Evolutionary conservation across 2,113 vertebrate genomes (phyloP).

Genomic region (Ammospiza nelsoni): DNA sequence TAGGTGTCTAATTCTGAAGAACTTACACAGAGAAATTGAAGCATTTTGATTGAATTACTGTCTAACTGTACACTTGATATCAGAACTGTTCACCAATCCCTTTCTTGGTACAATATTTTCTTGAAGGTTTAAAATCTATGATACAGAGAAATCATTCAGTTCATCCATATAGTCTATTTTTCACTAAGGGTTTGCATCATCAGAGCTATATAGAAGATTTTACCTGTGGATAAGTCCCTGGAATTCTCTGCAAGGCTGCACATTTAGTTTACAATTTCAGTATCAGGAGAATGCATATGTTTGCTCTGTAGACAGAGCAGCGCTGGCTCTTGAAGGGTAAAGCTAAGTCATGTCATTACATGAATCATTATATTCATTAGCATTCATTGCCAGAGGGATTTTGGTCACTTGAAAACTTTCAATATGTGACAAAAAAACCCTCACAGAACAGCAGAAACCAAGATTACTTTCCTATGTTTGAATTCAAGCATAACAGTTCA

Average conservation of each 20-base stretch:
- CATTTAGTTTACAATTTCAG: neutral
- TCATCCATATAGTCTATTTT: neutral
- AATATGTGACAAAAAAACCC: neutral
- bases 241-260: neutral
- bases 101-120: neutral
- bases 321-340: neutral
- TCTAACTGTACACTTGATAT: neutral
- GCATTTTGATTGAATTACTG: neutral
- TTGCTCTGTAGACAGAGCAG: neutral
- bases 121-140: neutral
- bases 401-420: neutral
- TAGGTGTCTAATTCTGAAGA: neutral
- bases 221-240: neutral
- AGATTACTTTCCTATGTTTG: neutral
- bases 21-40: neutral
- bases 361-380: neutral
- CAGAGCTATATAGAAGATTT: neutral
- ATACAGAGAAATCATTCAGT: neutral
- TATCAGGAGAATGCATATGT: neutral
- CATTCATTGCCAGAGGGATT: neutral
- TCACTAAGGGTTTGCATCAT: neutral
- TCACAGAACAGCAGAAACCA: neutral
- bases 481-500: neutral
- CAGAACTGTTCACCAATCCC: neutral
- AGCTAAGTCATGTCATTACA: neutral